Evolutionary conservation across 2,113 vertebrate species (phyloP), one percentile per base, ranked within the genome.

Genomic region (Xiphophorus hellerii): DNA sequence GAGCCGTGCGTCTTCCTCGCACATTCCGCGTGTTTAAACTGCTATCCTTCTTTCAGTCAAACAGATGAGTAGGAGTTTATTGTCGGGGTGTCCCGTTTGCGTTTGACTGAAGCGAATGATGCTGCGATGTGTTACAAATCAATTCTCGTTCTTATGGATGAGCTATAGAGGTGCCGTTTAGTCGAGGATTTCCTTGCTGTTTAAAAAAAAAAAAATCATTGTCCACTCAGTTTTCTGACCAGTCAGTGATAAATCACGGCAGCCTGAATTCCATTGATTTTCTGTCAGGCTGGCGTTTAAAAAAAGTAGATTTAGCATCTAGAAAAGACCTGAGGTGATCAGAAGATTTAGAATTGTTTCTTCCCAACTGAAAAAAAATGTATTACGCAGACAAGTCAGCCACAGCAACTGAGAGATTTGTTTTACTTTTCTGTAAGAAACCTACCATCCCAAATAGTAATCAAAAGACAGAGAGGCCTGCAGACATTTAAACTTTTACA

Each of bases 1-100:
- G 65, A 87, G 77, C 69, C 66, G n/a, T 74, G 25, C 62, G 54
- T 75, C 58, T 29, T 37, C 17, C 58, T 60, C 44, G 58, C 29
- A 62, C 37, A 37, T 69, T 11, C 25, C 30, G 42, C 51, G 29
- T 22, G 17, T 73, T 22, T 27, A 15, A n/a, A 54, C 51, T 54
- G 22, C 10, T 58, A n/a, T 58, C 51, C 8, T 10, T 58, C 51
- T 58, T 58, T 58, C 39, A 58, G 3, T 51, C 20, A 25, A 51
- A 51, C 48, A 51, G 20, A 51, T 5, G 29, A 63, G 29, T 2
- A 17, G 17, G 28, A 30, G 28, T 64, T 31, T 70, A 15, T 54
- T 30, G 67, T 15, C 30, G 9, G 66, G 65, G 28, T 27, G 62
- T 65, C 27, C 64, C 3, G 37, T n/a, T 73, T 44, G 39, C 54